Evolutionary conservation across 2,113 vertebrate species (phyloP), one percentile per base, ranked within the genome.

Genomic region (Cottus gobio): DNA sequence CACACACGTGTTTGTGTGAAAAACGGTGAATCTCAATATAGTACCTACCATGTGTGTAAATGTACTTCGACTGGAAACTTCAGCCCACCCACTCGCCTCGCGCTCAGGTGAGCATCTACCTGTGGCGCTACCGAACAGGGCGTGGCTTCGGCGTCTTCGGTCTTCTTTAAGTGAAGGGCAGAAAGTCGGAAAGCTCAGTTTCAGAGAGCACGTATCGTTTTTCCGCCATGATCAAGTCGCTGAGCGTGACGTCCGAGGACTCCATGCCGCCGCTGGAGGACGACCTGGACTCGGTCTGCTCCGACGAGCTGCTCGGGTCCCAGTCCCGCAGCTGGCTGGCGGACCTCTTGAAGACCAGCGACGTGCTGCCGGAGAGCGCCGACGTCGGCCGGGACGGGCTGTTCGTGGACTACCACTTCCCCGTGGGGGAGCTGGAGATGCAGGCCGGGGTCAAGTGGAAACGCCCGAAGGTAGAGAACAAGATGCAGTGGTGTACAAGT

Each of bases 341-440:
- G 15, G 88, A 92, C 0, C 20, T 90, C 3, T 3, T 81, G 75
- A 11, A 24, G 4, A 4, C 4, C 57, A 79, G 13, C 2, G 85
- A 82, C 11, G 30, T 31, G 1, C 16, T 1, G 39, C 0, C 36
- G 1, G 54, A 28, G 24, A 28, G 24, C 54, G 10, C 0, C 11
- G 54, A 28, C 5, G 24, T 71, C 26, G 87, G 79, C 16, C 73
- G 60, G 39, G 92, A 92, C 75, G 89, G 86, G 0, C 87, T 94
- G 15, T 95, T 89, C 85, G 88, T 95, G 73, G 94, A 95, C 77
- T 0, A 4, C 0, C 16, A 75, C 73, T 95, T 95, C 28, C 93
- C 94, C 0, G 22, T 83, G 44, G 90, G 88, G 0, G 71, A 73
- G 62, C 76, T 91, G 68, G 91, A 87, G 84, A 69, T 92, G 85